These are phyloP conservation scores for Tichodroma muraria DNA, from an alignment of 2,113 vertebrate genomes.

Conservation along the genomic window DNA sequence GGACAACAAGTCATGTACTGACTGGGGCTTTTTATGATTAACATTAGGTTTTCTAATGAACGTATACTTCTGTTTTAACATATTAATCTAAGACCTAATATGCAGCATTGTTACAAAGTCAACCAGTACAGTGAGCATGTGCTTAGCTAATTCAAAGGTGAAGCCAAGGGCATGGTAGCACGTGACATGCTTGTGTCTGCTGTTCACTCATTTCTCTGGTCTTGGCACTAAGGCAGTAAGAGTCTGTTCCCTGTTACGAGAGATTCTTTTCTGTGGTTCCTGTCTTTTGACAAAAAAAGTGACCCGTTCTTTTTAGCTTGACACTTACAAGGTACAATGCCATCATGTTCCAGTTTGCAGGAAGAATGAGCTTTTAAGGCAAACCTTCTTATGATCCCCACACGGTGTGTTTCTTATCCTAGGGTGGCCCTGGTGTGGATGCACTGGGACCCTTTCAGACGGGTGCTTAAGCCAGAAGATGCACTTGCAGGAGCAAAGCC, in stretches of 20 bases:
- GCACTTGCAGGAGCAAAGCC: background rate
- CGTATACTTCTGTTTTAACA: background rate
- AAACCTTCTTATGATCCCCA: background rate
- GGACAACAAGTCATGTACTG: background rate
- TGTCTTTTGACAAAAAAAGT: background rate
- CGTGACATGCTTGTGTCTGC: background rate
- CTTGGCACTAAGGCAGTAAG: background rate
- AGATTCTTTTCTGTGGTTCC: background rate
- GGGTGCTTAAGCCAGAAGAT: background rate
- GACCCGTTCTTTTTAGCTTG: background rate
- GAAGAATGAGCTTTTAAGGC: background rate
- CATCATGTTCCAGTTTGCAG: background rate
- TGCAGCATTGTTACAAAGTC: background rate
- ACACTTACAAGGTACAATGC: rapidly evolving
- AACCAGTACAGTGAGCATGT: background rate
- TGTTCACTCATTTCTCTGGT: background rate
- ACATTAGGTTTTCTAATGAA: background rate
- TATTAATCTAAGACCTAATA: background rate
- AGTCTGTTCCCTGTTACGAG: background rate
- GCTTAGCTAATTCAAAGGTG: background rate
- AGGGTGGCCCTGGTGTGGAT: background rate
- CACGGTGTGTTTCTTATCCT: rapidly evolving
- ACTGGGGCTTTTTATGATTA: background rate
- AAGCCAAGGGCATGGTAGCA: background rate
- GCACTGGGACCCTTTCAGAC: background rate